Evolutionary conservation across 2,888 invertebrate genomes (phyloP).

Genomic region (Nesidiocoris tenuis): DNA sequence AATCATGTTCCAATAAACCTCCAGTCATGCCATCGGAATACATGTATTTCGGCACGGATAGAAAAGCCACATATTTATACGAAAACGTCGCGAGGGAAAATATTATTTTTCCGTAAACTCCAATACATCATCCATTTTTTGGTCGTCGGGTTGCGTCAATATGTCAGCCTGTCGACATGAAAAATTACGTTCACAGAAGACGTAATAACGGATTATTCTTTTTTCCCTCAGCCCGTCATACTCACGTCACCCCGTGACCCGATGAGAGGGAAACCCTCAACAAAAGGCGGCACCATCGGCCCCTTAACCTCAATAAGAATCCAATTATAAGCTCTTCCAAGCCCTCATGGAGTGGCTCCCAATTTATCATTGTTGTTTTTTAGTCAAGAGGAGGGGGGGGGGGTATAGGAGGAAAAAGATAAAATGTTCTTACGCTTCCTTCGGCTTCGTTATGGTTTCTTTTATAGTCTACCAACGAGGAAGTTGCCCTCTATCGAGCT

Average conservation of each 20-base stretch:
- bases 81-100: too few relatives aligned
- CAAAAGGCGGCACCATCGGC: neutral
- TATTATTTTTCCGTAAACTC: too few relatives aligned
- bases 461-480: too few relatives aligned
- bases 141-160: neutral
- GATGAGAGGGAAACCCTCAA: neutral
- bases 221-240: neutral
- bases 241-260: neutral
- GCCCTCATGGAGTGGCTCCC: neutral
- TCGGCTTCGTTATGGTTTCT: neutral
- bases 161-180: neutral
- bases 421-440: neutral
- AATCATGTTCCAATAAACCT: too few relatives aligned
- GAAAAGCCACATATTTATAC: too few relatives aligned
- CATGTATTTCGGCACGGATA: too few relatives aligned
- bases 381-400: neutral
- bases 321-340: neutral
- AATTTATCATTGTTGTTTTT: constrained; percentile 28
- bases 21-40: too few relatives aligned
- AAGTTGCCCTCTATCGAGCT: neutral
- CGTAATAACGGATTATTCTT: neutral
- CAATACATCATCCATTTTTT: neutral
- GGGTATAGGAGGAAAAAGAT: too few relatives aligned
- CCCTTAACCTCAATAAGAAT: neutral
- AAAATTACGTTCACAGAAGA: neutral